Evolutionary conservation across 2,113 vertebrate species (phyloP), one percentile per base, ranked within the genome.

Genomic region (Anarhynchus alexandrinus): DNA sequence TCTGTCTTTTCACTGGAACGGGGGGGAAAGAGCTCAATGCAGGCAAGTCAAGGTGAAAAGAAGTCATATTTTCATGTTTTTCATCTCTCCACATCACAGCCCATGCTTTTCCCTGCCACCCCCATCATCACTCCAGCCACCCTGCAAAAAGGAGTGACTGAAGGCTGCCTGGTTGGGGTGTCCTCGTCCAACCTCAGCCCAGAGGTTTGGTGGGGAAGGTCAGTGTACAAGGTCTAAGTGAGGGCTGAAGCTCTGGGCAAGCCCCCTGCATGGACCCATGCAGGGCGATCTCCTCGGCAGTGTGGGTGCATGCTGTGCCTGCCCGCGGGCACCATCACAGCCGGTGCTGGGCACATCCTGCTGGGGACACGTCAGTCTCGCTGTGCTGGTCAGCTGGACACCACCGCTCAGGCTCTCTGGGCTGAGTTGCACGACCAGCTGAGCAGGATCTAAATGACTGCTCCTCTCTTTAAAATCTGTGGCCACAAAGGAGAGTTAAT

Each of bases 341-440:
- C 64, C 2, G 0, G n/a, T 6, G 5, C 43, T 11, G n/a, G 23
- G 19, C 19, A 70, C 61, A 14, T 43, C 45, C 51, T 36, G 49
- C n/a, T 4, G 2, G 55, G 51, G 21, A 21, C 59, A 22, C 10
- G 0, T 19, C 81, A 61, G 1, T 17, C 15, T 66, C 3, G 0
- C 65, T 5, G 0, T 47, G 36, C 23, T 11, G 2, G 29, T 15
- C 55, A 61, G 29, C 61, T 18, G 45, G 78, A 52, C 49, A 79
- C 6, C 61, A 34, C 0, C 0, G 70, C 52, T 43, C 52, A 52
- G 70, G 74, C 27, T 45, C 71, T 82, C 52, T 25, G 65, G 52
- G 49, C 40, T 88, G 54, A 0, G 0, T 14, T 57, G 58, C 45
- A 36, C 0, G 0, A 38, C 17, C 43, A 64, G 38, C 30, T 57